A percentile compares a stretch with the other conserved stretches of the same genome.
Evolutionary conservation across 37 sponge, comb jelly and placozoan species (phyloP).

Genomic region (Axinella damicornis): DNA sequence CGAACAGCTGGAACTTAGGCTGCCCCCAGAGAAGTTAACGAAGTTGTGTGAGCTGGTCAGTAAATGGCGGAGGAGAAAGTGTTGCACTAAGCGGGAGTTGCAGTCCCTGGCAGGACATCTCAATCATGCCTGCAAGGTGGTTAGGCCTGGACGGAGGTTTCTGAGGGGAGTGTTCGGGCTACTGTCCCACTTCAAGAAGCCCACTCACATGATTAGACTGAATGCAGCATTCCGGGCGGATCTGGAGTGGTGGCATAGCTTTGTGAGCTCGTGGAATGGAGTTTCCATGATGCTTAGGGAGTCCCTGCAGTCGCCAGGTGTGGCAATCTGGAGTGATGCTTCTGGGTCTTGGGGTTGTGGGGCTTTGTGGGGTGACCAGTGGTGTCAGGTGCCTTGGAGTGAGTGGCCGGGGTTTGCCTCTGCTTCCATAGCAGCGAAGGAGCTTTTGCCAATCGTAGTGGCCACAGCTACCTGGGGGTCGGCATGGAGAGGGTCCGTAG

Average conservation of each 20-base stretch:
- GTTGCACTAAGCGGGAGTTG: slow-evolving; percentile 16
- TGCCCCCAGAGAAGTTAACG: slow-evolving; percentile 1
- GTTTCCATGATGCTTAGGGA: background rate
- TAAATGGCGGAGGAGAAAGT: slow-evolving; percentile 4
- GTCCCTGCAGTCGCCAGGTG: background rate
- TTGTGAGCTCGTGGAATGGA: slow-evolving; percentile 24
- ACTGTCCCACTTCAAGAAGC: background rate
- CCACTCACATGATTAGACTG: slow-evolving; percentile 2
- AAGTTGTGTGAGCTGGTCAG: slow-evolving; percentile 3
- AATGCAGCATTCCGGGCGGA: slow-evolving; percentile 25
- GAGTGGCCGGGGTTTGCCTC: background rate
- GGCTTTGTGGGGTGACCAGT: slow-evolving; percentile 8
- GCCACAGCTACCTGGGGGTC: slow-evolving; percentile 8
- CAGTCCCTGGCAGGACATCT: slow-evolving; percentile 34
- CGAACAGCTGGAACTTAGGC: background rate
- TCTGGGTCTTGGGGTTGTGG: slow-evolving; percentile 30
- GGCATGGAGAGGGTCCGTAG: background rate
- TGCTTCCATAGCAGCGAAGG: slow-evolving; percentile 20
- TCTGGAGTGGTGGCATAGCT: slow-evolving; percentile 31
- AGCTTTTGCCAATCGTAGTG: background rate
- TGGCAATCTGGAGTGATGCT: slow-evolving; percentile 9
- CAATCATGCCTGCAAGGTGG: slow-evolving; percentile 25
- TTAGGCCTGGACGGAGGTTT: slow-evolving; percentile 13
- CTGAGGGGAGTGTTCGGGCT: slow-evolving; percentile 25
- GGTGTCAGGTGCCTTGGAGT: slow-evolving; percentile 10